Base-by-base conservation (phyloP, 2,888 invertebrate genomes). In the Cephus pygmeus region DNA sequence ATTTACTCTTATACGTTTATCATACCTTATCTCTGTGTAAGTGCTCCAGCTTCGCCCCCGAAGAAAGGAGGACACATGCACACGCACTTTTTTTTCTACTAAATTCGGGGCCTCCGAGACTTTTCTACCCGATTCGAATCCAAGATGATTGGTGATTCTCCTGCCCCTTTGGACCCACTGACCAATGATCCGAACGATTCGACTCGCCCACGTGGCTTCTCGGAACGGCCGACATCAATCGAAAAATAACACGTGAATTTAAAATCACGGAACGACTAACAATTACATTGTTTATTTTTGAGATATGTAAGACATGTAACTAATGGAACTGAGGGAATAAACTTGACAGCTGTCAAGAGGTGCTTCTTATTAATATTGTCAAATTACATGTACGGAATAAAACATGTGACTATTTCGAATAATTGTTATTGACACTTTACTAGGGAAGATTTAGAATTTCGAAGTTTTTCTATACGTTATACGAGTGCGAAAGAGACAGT, bases 41-140 rank as follows among this genome's bases (percentile, higher is more conserved):
- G 56, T 23, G 56, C 1, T 34, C 71, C 31, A 34, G 33, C 71
- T 34, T 71, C 71, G 33, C 71, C 71, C 31, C 71, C 71, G 71
- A 71, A 23, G 71, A 71, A 71, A 71, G 71, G 71, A 71, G 71
- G 71, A 23, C 71, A 71, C 71, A 71, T 71, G 71, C 71, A 71
- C 71, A 34, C 71, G 71, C 31, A 71, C 71, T 71, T 34, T 12
- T 56, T 56, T 56, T 56, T 56, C 56, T 56, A 56, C 33, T 33
- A 15, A 71, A 71, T 33, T 11, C 31, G 31, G 9, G 71, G 11
- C 71, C 12, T 11, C 9, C 31, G 71, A 71, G 33, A 56, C 56
- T 56, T 56, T 56, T 56, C 23, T 56, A 56, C 56, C 56, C 56
- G 56, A 56, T 56, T 56, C 56, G 56, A 56, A 56, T 56, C 56